Conservation (phyloP, 2,113 vertebrate species). For the Alethe diademata region DNA sequence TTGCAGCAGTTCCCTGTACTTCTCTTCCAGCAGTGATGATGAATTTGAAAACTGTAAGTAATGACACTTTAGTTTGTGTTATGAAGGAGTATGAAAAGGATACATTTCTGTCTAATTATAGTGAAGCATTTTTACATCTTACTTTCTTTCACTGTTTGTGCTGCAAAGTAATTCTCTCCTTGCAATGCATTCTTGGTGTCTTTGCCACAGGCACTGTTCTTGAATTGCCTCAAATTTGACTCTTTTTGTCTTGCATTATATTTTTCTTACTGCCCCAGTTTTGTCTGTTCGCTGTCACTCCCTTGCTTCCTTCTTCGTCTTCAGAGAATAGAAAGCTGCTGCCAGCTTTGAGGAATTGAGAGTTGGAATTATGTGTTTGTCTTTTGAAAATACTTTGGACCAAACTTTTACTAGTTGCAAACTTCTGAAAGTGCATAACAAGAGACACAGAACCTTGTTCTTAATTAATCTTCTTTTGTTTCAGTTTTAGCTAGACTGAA, state of each 20-base stretch:
- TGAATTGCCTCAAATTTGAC: background rate
- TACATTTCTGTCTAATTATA: rapidly evolving
- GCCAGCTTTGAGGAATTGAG: background rate
- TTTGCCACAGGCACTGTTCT: background rate
- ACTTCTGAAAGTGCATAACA: background rate
- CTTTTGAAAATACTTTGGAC: background rate
- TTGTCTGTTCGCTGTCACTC: background rate
- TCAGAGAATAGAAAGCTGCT: background rate
- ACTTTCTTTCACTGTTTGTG: background rate
- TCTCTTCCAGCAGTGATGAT: slow-evolving; percentile 67
- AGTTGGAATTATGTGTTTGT: background rate
- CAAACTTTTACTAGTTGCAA: background rate
- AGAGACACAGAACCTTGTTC: background rate
- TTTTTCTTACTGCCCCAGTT: background rate
- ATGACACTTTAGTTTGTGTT: background rate
- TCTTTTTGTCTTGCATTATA: background rate
- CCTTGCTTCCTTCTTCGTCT: background rate
- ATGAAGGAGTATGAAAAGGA: background rate
- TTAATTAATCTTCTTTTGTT: background rate
- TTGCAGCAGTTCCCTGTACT: slow-evolving; percentile 1
- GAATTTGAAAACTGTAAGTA: slow-evolving; percentile 82
- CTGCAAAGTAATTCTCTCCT: background rate
- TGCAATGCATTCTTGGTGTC: background rate
- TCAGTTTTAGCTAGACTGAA: slow-evolving; percentile 56
- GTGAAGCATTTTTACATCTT: rapidly evolving